phyloP scores from a whole-genome alignment of 2,113 vertebrate species.

The Hydrochoerus hydrochaeris region DNA sequence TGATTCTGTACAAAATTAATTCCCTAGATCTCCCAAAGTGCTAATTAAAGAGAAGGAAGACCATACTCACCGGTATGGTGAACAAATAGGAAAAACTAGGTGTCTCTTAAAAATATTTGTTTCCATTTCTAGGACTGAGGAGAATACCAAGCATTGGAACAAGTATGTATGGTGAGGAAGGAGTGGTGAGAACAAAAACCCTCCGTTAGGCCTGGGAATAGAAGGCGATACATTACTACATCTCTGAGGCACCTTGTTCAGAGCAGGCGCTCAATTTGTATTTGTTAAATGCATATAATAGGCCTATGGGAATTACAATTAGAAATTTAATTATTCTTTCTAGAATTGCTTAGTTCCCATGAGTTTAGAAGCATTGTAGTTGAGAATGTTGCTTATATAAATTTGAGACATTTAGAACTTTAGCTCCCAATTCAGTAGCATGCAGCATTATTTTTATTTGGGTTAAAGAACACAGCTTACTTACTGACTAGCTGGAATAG shows the following conservation, averaged over 20 bases:
- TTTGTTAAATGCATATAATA: conserved; percentile 32
- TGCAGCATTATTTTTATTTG: neutral
- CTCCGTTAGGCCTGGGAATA: neutral
- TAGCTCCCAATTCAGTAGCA: neutral
- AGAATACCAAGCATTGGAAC: neutral
- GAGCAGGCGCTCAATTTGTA: neutral
- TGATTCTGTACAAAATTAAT: neutral
- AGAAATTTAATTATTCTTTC: conserved; percentile 68
- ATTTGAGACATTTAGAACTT: neutral
- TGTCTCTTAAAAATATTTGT: neutral
- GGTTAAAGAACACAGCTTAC: neutral
- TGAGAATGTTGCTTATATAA: neutral
- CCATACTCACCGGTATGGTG: neutral
- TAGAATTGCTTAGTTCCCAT: conserved; percentile 14
- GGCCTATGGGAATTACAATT: conserved; percentile 56
- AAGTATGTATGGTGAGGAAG: neutral
- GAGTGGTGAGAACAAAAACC: neutral
- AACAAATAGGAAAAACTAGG: neutral
- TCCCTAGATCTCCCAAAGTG: neutral
- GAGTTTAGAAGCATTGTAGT: neutral
- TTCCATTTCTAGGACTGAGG: neutral
- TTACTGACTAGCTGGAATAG: neutral
- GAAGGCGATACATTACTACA: too few species aligned
- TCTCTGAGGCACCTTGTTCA: neutral
- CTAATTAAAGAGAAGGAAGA: neutral